Base-by-base conservation (phyloP, 1,140 invertebrate species). In the Heliconius eleuchia region DNA sequence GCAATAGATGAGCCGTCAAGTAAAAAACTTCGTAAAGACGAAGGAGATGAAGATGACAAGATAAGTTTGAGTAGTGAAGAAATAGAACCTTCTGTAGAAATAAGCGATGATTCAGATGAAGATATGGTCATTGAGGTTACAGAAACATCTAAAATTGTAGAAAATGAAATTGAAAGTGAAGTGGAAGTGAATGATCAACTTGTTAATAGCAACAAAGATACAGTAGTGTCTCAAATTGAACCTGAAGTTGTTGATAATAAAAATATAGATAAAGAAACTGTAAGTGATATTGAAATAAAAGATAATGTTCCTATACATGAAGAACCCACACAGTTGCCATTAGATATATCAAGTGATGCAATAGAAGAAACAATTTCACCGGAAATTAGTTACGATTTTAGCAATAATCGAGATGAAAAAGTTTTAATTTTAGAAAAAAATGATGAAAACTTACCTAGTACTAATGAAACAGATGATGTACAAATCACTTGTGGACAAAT, bases 401-500 rank as follows among this genome's bases (percentile, higher is more conserved):
- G 88, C 8, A 86, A 86, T 60, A 80, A 81, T 30, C 80, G 71
- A 0, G 84, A 74, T 66, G 82, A 84, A n/a, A 87, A 85, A 78
- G 84, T 92, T 1, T 80, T 82, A 16, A 70, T 88, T 19, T 55
- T 92, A 71, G 92, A 92, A 18, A 88, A 85, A 80, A 77, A 93
- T 39, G 90, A 89, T 55, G 89, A 91, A 16, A 89, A 87, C 76
- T 80, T 93, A 37, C 91, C 91, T 13, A 88, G 88, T 71, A 88
- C 87, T 8, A 91, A 89, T 80, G 91, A 93, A 18, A 91, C 89
- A 8, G 92, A 94, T 78, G 92, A 94, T 74, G 80, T 92, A 37
- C 87, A 89, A 77, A 92, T 94, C 72, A 91, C 92, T 80, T 94
- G 91, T 42, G 92, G 91, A 9, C 92, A 94, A 87, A 66, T 79